phyloP scores from a whole-genome alignment of 2,113 vertebrate species.

The Tetrao urogallus region DNA sequence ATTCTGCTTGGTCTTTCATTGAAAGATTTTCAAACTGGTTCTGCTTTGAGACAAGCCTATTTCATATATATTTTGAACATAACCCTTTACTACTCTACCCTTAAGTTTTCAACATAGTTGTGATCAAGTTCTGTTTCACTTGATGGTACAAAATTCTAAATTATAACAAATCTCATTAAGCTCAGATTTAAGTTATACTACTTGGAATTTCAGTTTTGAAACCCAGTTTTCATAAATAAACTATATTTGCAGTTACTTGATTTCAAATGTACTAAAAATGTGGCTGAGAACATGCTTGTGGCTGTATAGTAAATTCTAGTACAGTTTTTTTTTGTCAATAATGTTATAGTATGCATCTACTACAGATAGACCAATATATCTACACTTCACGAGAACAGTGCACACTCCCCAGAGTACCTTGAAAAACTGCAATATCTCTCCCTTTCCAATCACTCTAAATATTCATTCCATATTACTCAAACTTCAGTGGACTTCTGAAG shows the following conservation, averaged over 20 bases:
- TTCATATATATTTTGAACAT: not conserved
- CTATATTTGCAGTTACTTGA: not conserved
- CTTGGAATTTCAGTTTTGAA: not conserved
- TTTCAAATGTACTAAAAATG: not conserved
- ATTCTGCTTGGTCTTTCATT: not conserved
- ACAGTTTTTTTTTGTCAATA: not conserved
- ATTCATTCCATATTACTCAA: not conserved
- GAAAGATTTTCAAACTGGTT: conserved; percentile 1
- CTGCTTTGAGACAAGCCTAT: not conserved
- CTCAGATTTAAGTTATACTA: not conserved
- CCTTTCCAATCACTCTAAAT: not conserved
- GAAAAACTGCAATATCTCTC: not conserved
- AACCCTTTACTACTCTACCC: not conserved
- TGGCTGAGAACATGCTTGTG: not conserved
- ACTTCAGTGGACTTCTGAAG: not conserved
- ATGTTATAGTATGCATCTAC: fast-evolving
- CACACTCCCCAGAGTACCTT: not conserved
- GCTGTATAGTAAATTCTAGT: not conserved
- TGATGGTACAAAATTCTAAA: not conserved
- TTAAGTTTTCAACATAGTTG: not conserved
- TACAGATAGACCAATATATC: not conserved
- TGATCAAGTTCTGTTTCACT: not conserved
- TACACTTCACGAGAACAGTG: not conserved
- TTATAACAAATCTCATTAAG: not conserved
- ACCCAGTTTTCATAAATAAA: not conserved